A percentile compares a stretch with the other conserved stretches of the same genome.
Evolutionary conservation across 37 sponge, comb jelly and placozoan species (phyloP).

Genomic region (Mnemiopsis leidyi): DNA sequence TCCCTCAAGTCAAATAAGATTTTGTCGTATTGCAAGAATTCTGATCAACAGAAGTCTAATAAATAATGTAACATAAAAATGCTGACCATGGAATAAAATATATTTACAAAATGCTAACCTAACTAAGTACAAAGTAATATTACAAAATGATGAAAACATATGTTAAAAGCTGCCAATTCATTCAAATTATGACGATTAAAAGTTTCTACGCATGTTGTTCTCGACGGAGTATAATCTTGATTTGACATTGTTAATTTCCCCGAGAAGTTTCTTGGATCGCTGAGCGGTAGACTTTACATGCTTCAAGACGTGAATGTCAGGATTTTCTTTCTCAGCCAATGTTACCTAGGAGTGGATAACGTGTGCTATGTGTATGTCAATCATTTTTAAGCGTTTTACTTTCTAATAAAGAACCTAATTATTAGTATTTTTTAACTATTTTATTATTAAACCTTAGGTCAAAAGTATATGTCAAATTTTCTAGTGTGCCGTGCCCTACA

Average conservation of each 20-base stretch:
- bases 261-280: slow-evolving; percentile 86
- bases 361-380: no score
- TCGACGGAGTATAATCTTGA: slow-evolving; percentile 89
- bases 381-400: no score
- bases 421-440: no score
- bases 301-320: slow-evolving; percentile 83
- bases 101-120: not conserved
- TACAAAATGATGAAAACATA: not conserved
- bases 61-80: not conserved
- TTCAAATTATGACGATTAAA: not conserved
- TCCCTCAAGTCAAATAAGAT: no score
- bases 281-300: slow-evolving; percentile 84
- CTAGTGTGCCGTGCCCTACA: no score
- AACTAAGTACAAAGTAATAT: not conserved
- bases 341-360: slow-evolving; percentile 86
- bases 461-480: no score
- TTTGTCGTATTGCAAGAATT: no score
- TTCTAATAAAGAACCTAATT: no score
- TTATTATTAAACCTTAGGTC: no score
- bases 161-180: not conserved
- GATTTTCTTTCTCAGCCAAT: slow-evolving; percentile 75
- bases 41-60: not conserved
- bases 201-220: slow-evolving; percentile 72
- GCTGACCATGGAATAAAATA: not conserved
- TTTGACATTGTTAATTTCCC: slow-evolving; percentile 86